Base-by-base conservation (phyloP, 2,797 vertebrate species). In the Chaetophractus vellerosus region DNA sequence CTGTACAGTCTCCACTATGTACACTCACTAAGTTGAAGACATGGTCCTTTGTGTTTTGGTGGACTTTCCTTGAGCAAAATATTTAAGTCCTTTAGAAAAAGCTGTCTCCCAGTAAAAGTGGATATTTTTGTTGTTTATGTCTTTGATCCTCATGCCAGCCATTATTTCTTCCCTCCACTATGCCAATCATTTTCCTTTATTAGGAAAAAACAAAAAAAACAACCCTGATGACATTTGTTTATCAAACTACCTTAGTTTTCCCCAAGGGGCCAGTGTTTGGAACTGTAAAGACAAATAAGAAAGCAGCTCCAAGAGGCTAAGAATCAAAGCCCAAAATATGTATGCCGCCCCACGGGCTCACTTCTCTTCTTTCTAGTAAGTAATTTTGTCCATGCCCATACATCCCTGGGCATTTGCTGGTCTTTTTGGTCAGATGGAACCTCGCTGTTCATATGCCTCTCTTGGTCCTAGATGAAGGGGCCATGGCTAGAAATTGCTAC, bases 61-160 rank as follows among this genome's bases (percentile, higher is more conserved):
- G 85, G 36, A 59, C 23, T 36, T 90, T 48, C 26, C 63, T 88
- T 83, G 63, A 80, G 59, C 76, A 71, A 76, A 87, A 64, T 57
- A 81, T 23, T n/a, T 48, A 52, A 71, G 55, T 64, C 28, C 68
- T 71, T 55, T 26, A 63, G 63, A 45, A 50, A 81, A 69, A 69
- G 33, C 2, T 33, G 36, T 36, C 80, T 88, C 33, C 48, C 28
- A 21, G 63, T n/a, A 26, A 63, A 71, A 86, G 31, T 21, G 55
- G 50, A 76, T 31, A n/a, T 55, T 86, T 63, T 66, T 63, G 33
- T 52, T 69, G 6, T 64, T 87, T 89, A 31, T 75, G 80, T 74
- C 64, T 74, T 66, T 68, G 57, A n/a, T 55, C 21, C 23, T 61
- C 4, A 66, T 19, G 41, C 3, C 45, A 31, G 19, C 21, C 31